Evolutionary conservation across 1,140 invertebrate genomes (phyloP), one percentile per base, ranked within the genome.

Genomic region (Liolophura sinensis): DNA sequence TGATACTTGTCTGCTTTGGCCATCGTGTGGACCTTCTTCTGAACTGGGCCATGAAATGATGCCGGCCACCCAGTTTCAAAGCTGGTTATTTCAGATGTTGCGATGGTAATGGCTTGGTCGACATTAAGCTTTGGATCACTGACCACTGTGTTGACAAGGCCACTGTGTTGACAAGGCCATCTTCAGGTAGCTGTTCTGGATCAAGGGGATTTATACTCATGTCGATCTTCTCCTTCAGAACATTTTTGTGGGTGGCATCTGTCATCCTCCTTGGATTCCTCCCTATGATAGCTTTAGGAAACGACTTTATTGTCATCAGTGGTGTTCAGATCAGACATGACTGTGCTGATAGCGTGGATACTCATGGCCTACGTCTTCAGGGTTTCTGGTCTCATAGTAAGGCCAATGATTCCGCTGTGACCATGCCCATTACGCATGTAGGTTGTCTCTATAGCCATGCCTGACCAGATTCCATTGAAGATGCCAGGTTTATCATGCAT

Each of bases 391-490:
- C 66, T 65, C 6, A 68, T 55, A 15, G 66, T 73, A 16, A 71
- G 61, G 12, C 73, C 71, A 15, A 70, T 59, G 14, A 70, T 62
- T 47, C 68, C 73, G 4, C 62, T 24, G 16, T 31, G 62, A 16
- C 64, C 65, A 64, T 74, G 67, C 5, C 73, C 70, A 65, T 74
- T 72, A 22, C 71, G 55, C 70, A 72, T 72, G 54, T 69, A 74
- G 18, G 65, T 74, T 11, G 67, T 64, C 27, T 72, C 73, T 9
- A 70, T 74, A 22, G 63, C 62, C 70, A 74, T 74, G 49, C 72
- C 70, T 20, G 61, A 62, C 68, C 73, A 72, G 5, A 72, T 70
- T 18, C 62, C 70, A 60, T 65, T 73, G 59, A 65, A 71, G 1
- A 71, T 18, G 18, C 65, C 69, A 54, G 62, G 58, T 48, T 65